Evolutionary conservation across 2,888 invertebrate genomes (phyloP).

Genomic region (Tuta absoluta): DNA sequence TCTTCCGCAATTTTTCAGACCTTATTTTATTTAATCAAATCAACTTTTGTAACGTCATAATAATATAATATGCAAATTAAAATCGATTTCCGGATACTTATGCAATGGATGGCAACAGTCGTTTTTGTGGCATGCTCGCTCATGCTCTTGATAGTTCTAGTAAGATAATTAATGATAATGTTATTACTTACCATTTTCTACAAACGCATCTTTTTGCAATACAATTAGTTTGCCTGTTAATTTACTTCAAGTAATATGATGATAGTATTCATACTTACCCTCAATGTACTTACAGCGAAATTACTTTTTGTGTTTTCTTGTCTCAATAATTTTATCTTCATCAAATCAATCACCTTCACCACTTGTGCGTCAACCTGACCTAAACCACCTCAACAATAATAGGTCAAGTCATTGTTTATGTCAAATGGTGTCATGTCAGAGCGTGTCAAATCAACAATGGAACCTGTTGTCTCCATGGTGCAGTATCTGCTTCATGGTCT

Average conservation of each 20-base stretch:
- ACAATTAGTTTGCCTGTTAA: too few species aligned
- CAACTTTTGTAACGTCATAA: too few species aligned
- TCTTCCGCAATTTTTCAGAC: too few species aligned
- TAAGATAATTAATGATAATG: background rate
- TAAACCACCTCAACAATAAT: background rate
- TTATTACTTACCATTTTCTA: too few species aligned
- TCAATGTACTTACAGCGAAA: too few species aligned
- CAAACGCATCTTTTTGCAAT: too few species aligned
- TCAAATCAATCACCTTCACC: background rate
- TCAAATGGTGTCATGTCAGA: constrained; percentile 17
- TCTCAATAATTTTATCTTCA: too few species aligned
- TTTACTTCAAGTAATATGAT: too few species aligned
- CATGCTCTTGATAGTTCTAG: background rate
- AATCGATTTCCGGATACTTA: constrained; percentile 11
- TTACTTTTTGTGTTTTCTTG: too few species aligned
- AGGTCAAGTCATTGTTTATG: constrained; percentile 23
- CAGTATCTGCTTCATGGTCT: constrained; percentile 19
- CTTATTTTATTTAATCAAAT: too few species aligned
- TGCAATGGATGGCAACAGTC: constrained; percentile 5
- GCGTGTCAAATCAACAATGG: constrained; percentile 11
- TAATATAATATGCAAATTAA: constrained; percentile 11
- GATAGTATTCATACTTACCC: too few species aligned
- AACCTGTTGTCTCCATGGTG: constrained; percentile 3
- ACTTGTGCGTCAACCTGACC: constrained; percentile 1
- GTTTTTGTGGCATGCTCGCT: background rate